Conservation (phyloP, 2,888 invertebrate genomes). For the Sepiola atlantica region DNA sequence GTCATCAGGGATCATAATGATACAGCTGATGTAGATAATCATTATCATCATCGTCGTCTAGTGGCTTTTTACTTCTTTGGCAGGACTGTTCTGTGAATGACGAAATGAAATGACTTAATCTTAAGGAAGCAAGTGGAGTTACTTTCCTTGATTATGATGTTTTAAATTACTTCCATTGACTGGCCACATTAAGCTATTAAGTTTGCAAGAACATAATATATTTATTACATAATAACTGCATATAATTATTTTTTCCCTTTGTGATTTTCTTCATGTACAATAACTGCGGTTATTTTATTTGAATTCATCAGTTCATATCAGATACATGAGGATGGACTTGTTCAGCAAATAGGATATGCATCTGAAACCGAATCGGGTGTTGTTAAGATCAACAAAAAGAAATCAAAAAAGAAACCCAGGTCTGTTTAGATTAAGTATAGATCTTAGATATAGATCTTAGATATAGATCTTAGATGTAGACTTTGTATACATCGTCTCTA, state of each 20-base stretch:
- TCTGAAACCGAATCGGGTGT: conserved; percentile 59
- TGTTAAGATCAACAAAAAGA: conserved; percentile 54
- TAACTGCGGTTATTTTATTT: not conserved
- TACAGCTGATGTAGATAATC: no score
- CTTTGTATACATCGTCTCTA: not conserved
- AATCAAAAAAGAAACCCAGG: not conserved
- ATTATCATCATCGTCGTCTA: no score
- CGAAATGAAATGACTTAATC: no score
- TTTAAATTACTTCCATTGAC: no score
- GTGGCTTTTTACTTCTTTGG: no score
- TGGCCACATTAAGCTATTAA: no score
- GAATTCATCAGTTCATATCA: conserved; percentile 57
- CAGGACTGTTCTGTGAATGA: no score
- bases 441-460: not conserved
- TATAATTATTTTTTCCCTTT: not conserved
- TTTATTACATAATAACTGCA: no score
- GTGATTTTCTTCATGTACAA: not conserved
- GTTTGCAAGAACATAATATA: no score
- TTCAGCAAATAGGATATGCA: conserved; percentile 63
- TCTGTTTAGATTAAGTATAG: not conserved
- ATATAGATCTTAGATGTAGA: not conserved
- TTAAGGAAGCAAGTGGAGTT: no score
- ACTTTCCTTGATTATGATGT: no score
- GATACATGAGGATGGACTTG: conserved; percentile 59
- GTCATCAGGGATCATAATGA: no score